Conservation (phyloP, 2,888 invertebrate species). For the Eilema sororculum region DNA sequence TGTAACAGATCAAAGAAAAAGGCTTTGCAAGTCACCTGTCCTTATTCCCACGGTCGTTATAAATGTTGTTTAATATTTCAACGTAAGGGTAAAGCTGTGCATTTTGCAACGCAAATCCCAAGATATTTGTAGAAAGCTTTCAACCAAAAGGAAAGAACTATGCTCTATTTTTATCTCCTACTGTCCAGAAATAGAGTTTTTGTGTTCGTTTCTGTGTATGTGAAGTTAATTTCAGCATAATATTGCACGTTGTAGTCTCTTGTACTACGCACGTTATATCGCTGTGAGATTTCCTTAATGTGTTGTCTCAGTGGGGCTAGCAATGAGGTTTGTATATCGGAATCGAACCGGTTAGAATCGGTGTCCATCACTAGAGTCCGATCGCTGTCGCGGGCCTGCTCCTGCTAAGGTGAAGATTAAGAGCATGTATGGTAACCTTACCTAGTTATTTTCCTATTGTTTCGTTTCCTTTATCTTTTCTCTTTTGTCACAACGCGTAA, state of each 20-base stretch:
- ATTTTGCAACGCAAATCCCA: conserved; percentile 43
- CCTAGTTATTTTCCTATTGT: neutral
- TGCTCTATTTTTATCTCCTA: conserved; percentile 3
- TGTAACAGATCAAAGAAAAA: conserved; percentile 46
- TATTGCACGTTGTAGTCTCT: neutral
- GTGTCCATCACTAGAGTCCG: neutral
- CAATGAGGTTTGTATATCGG: neutral
- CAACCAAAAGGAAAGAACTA: neutral
- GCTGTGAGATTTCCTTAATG: neutral
- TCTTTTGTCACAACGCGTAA: neutral
- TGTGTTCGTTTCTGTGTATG: neutral
- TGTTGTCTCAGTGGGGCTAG: too few relatives aligned
- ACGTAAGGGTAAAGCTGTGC: conserved; percentile 47
- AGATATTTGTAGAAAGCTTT: conserved; percentile 40
- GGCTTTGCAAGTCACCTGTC: conserved; percentile 44
- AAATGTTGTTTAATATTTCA: conserved; percentile 51
- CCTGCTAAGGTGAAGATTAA: too few relatives aligned
- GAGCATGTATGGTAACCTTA: neutral
- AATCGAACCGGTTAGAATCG: neutral
- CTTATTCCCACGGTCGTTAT: conserved; percentile 44
- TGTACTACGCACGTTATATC: neutral
- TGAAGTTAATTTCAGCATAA: neutral
- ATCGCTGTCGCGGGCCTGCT: too few relatives aligned
- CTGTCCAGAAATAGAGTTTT: neutral
- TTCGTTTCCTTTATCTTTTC: neutral